phyloP scores from a whole-genome alignment of 2,113 vertebrate genomes.

The Tachuris rubrigastra region DNA sequence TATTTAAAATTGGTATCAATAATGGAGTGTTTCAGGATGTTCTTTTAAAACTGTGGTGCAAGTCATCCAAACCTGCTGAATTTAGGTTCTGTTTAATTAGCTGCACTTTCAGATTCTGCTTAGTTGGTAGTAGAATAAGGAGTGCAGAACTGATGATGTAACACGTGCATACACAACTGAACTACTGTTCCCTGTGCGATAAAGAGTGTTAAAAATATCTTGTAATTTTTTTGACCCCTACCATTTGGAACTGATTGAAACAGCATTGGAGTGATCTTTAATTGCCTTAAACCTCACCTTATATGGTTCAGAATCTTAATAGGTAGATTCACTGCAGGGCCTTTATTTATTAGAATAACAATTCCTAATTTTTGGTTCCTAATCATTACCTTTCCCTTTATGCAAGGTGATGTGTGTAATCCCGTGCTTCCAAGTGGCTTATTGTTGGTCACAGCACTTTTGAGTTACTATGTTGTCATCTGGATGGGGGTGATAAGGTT shows the following conservation, averaged over 20 bases:
- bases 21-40: not conserved
- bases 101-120: constrained; percentile 17
- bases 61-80: constrained; percentile 28
- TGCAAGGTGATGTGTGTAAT: not conserved
- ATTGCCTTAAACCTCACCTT: not conserved
- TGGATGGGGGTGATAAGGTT: not conserved
- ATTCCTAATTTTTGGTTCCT: not conserved
- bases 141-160: not conserved
- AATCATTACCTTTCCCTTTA: constrained; percentile 22
- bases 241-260: not conserved
- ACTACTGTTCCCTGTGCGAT: not conserved
- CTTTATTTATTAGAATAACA: not conserved
- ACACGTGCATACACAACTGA: not conserved
- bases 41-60: not conserved
- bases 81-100: constrained; percentile 46
- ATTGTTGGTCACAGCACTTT: not conserved
- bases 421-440: not conserved
- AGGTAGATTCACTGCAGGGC: not conserved
- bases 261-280: not conserved
- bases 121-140: not conserved
- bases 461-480: not conserved
- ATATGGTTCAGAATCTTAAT: not conserved
- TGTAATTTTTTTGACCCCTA: not conserved
- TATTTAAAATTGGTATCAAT: not conserved
- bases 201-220: not conserved